These are phyloP conservation scores for Bradypus variegatus DNA, from an alignment of 2,797 vertebrate genomes.

Conservation along the genomic window DNA sequence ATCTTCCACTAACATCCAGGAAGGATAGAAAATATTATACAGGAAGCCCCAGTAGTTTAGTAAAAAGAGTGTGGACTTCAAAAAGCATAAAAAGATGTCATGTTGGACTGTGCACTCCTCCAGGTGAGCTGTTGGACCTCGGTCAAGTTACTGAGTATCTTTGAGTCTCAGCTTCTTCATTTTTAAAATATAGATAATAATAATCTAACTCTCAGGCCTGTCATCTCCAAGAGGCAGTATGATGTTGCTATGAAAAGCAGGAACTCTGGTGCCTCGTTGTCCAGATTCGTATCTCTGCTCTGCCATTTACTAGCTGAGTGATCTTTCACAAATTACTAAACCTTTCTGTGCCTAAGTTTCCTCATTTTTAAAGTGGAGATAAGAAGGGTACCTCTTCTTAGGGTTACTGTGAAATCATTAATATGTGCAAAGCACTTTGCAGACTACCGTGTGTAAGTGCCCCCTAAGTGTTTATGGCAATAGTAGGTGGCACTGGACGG, in stretches of 20 bases:
- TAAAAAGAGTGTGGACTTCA: not conserved
- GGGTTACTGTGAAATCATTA: not conserved
- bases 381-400: not conserved
- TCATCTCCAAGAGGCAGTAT: not conserved
- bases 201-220: not conserved
- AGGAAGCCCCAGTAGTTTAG: not conserved
- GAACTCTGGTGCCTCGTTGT: not conserved
- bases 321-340: not conserved
- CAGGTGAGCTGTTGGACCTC: not conserved
- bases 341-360: not conserved
- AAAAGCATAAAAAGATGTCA: not conserved
- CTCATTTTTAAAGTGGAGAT: not conserved
- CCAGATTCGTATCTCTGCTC: not conserved
- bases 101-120: not conserved
- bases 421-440: not conserved
- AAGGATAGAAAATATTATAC: not conserved
- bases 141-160: not conserved
- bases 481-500: not conserved
- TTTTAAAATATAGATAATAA: not conserved
- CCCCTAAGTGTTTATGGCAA: fast-evolving
- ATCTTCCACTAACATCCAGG: not conserved
- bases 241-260: not conserved
- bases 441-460: fast-evolving
- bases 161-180: not conserved
- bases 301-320: not conserved